Evolutionary conservation across 2,797 vertebrate species (phyloP).

Genomic region (Pachyuromys duprasi): DNA sequence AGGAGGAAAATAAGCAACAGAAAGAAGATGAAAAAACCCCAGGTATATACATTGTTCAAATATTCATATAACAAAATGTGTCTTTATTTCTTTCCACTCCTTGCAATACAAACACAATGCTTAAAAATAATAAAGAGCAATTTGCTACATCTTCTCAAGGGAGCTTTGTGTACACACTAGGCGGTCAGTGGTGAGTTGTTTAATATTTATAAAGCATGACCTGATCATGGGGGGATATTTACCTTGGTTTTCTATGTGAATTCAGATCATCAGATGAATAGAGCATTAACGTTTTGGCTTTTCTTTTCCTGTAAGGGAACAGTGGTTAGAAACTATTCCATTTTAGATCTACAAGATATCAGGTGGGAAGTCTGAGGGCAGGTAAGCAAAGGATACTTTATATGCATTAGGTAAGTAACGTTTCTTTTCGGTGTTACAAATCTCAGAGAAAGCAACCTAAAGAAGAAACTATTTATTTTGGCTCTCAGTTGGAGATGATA

Average conservation of each 20-base stretch:
- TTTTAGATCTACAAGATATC: not conserved
- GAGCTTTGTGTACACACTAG: not conserved
- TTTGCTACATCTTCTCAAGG: not conserved
- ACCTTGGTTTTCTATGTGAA: not conserved
- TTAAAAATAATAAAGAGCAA: not conserved
- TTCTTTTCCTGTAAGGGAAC: not conserved
- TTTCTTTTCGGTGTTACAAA: not conserved
- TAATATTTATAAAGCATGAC: not conserved
- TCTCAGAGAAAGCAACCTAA: not conserved
- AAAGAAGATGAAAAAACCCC: constrained; percentile 62
- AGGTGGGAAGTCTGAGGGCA: not conserved
- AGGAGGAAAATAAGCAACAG: constrained; percentile 21
- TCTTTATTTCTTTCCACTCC: not conserved
- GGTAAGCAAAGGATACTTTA: not conserved
- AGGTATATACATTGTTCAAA: constrained; percentile 85
- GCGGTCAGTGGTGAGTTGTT: not conserved
- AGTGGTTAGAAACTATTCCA: not conserved
- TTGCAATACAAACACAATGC: not conserved
- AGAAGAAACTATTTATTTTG: not conserved
- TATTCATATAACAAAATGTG: not conserved
- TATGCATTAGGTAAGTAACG: not conserved
- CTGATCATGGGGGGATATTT: not conserved
- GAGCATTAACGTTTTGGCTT: not conserved
- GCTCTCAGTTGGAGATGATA: not conserved
- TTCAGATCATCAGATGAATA: not conserved